Evolutionary conservation across 2,888 invertebrate species (phyloP).

Genomic region (Cantharis rufa): DNA sequence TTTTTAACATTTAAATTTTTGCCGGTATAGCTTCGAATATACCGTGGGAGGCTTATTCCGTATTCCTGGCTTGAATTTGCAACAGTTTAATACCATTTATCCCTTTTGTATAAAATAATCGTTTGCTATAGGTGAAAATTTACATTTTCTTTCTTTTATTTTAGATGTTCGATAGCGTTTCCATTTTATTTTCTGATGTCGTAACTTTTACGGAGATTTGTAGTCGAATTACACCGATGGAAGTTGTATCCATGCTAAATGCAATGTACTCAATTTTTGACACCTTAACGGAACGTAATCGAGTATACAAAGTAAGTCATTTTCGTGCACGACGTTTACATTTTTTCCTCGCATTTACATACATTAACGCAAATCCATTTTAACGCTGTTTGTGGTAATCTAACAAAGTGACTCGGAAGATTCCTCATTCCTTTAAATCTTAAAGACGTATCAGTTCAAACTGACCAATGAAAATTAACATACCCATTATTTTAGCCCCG

Average conservation of each 20-base stretch:
- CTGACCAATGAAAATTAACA: no score
- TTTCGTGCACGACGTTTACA: not conserved
- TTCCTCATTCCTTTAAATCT: no score
- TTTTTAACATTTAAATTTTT: no score
- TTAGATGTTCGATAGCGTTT: slow-evolving; percentile 95
- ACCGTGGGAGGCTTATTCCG: no score
- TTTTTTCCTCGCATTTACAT: not conserved
- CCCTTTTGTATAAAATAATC: not conserved
- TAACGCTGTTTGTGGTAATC: no score
- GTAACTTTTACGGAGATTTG: slow-evolving; percentile 98
- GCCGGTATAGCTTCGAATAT: no score
- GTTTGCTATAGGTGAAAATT: not conserved
- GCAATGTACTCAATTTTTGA: slow-evolving; percentile 98
- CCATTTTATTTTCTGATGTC: slow-evolving; percentile 95
- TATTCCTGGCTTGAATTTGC: no score
- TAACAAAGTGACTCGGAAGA: not conserved
- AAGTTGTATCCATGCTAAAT: slow-evolving; percentile 96
- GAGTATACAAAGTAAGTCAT: slow-evolving; percentile 85
- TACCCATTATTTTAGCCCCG: no score
- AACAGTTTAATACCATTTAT: no score
- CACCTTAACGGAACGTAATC: slow-evolving; percentile 86
- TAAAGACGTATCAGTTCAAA: no score
- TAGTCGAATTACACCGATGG: slow-evolving; percentile 93
- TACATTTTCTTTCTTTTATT: slow-evolving; percentile 35
- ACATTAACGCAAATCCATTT: not conserved